phyloP scores from a whole-genome alignment of 2,113 vertebrate genomes.

The Oncorhynchus clarkii region DNA sequence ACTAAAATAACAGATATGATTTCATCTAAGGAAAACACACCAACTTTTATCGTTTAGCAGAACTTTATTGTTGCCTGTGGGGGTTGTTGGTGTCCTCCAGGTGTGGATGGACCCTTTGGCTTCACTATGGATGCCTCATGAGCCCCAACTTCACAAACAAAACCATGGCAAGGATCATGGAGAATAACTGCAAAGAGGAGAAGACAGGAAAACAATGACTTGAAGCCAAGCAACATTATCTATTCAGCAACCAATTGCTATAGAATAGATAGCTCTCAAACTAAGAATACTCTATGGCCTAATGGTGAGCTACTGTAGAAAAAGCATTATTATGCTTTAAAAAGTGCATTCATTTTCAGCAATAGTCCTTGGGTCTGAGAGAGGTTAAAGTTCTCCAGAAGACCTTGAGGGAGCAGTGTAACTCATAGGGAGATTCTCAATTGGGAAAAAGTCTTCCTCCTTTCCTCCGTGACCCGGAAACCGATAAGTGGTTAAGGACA shows the following conservation, averaged over 20 bases:
- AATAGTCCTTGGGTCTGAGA: too few relatives aligned
- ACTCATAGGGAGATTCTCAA: too few relatives aligned
- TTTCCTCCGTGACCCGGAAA: too few relatives aligned
- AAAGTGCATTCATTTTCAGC: too few relatives aligned
- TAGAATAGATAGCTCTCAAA: background rate
- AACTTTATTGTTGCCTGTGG: background rate
- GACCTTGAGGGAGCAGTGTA: background rate
- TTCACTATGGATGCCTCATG: background rate
- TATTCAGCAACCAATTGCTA: background rate
- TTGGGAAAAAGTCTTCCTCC: too few relatives aligned
- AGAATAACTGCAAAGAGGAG: constrained; percentile 14
- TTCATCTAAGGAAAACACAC: background rate
- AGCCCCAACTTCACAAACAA: constrained; percentile 17
- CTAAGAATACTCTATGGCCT: background rate
- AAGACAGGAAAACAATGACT: background rate
- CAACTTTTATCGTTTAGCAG: background rate
- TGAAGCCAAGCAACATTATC: constrained; percentile 1
- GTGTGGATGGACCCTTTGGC: background rate
- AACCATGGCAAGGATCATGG: constrained; percentile 21
- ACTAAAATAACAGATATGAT: constrained; percentile 7
- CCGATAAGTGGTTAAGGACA: too few relatives aligned
- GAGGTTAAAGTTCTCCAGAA: too few relatives aligned
- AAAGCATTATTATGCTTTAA: too few relatives aligned
- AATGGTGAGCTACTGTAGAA: too few relatives aligned
- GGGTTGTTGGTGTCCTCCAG: background rate